Evolutionary conservation across 2,888 invertebrate species (phyloP).

Genomic region (Congeria kusceri): DNA sequence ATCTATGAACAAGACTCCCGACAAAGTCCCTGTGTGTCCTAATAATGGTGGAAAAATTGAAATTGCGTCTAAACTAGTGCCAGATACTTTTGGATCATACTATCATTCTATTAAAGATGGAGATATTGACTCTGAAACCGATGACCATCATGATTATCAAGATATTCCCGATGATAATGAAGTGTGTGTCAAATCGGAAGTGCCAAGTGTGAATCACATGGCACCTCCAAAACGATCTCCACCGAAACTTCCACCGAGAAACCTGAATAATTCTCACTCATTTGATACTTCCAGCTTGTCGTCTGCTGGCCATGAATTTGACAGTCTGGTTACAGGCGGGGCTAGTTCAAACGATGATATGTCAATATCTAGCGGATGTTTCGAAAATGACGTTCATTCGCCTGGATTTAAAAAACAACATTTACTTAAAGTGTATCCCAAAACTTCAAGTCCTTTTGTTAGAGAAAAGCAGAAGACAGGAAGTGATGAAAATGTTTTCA

Average conservation of each 20-base stretch:
- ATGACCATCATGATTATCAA: constrained; percentile 72
- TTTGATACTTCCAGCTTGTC: constrained; percentile 63
- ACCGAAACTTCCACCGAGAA: constrained; percentile 74
- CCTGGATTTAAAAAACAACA: constrained; percentile 31
- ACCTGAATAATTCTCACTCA: constrained; percentile 49
- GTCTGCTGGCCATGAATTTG: constrained; percentile 51
- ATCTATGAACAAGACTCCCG: constrained; percentile 27
- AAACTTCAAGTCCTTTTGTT: constrained; percentile 57
- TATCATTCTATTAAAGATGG: constrained; percentile 62
- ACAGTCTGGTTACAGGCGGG: constrained; percentile 50
- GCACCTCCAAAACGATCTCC: constrained; percentile 46
- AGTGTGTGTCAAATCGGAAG: constrained; percentile 4
- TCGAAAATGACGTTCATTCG: constrained; percentile 30
- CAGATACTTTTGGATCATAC: constrained; percentile 33
- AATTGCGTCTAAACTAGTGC: not conserved
- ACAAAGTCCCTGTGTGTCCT: constrained; percentile 6
- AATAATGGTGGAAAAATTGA: constrained; percentile 1
- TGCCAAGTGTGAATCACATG: constrained; percentile 3
- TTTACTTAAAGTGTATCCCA: constrained; percentile 37
- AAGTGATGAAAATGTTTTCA: constrained; percentile 44
- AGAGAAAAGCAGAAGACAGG: constrained; percentile 18
- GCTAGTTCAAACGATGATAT: constrained; percentile 56
- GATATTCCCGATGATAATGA: constrained; percentile 69
- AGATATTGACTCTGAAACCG: constrained; percentile 34
- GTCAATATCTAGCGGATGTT: constrained; percentile 52